Conservation (phyloP, 2,113 vertebrate genomes). For the Microcebus tavaratra region DNA sequence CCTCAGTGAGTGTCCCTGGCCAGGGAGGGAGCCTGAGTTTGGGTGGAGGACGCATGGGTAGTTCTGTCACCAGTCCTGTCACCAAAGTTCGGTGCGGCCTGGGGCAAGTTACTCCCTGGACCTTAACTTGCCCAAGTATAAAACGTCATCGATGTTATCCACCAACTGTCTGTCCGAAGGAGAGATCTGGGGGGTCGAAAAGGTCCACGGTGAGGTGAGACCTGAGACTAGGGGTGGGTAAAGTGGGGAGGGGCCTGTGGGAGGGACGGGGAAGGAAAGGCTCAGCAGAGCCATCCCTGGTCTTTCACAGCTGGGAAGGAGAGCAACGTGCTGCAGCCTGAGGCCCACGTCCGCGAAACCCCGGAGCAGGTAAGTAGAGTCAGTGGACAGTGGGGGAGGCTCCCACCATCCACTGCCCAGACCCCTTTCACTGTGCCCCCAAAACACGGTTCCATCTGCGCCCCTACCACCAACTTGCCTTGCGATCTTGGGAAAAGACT, state of each 20-base stretch:
- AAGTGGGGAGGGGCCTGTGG: not conserved
- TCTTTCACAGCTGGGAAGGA: slow-evolving; percentile 26
- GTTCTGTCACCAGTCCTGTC: not conserved
- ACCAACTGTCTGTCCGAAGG: not conserved
- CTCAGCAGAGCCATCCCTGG: not conserved
- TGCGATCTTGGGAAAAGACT: not conserved
- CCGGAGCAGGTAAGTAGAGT: slow-evolving; percentile 7
- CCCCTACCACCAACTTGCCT: not conserved
- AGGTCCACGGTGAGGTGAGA: not conserved
- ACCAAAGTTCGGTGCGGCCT: not conserved
- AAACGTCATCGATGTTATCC: not conserved
- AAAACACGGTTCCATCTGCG: not conserved
- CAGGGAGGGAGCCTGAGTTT: not conserved
- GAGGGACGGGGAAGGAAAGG: not conserved
- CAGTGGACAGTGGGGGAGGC: not conserved
- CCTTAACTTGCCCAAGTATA: not conserved
- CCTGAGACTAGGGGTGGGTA: not conserved
- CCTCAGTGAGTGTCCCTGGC: slow-evolving; percentile 48
- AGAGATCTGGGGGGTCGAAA: not conserved
- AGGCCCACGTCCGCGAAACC: not conserved
- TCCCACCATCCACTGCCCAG: not conserved
- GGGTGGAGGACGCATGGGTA: not conserved
- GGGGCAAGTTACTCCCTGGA: not conserved
- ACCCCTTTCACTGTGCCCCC: not conserved
- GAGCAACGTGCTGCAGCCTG: not conserved